phyloP scores from a whole-genome alignment of 1,140 invertebrate genomes.

The Sminthurinus signatus region DNA sequence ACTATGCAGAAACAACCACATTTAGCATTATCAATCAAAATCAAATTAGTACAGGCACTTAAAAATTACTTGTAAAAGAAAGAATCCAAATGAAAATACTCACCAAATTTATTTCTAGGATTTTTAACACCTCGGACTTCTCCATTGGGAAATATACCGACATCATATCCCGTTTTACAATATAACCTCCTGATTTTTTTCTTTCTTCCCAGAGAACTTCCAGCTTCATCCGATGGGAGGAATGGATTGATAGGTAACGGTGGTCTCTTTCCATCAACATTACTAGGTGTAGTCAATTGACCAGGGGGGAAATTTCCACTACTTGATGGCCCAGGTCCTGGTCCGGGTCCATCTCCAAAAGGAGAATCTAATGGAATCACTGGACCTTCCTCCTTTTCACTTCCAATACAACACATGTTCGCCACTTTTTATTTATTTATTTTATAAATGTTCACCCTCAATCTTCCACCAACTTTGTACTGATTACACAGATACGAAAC shows the following conservation, averaged over 20 bases:
- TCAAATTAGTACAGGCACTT: background rate
- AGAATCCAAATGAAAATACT: slow-evolving; percentile 27
- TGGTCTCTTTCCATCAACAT: slow-evolving; percentile 2
- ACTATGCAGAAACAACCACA: background rate
- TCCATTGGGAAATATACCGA: slow-evolving; percentile 52
- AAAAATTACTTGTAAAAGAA: background rate
- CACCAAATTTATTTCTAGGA: slow-evolving; percentile 53
- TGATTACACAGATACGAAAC: too few relatives aligned
- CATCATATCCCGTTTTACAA: slow-evolving; percentile 53
- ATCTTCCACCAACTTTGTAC: too few relatives aligned
- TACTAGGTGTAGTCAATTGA: too few relatives aligned
- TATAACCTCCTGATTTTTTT: slow-evolving; percentile 44
- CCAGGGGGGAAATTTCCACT: too few relatives aligned
- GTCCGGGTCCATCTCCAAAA: background rate
- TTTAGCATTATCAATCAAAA: background rate
- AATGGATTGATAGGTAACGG: background rate
- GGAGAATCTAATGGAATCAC: background rate
- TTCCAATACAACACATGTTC: slow-evolving; percentile 26
- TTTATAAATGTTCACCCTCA: too few relatives aligned
- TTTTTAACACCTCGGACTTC: slow-evolving; percentile 51
- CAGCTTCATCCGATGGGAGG: background rate
- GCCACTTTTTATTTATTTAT: background rate
- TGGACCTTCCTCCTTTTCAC: slow-evolving; percentile 18
- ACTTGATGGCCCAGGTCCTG: background rate
- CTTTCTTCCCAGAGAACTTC: background rate